Conservation (phyloP, 1,140 invertebrate species). For the Bombus consobrinus region DNA sequence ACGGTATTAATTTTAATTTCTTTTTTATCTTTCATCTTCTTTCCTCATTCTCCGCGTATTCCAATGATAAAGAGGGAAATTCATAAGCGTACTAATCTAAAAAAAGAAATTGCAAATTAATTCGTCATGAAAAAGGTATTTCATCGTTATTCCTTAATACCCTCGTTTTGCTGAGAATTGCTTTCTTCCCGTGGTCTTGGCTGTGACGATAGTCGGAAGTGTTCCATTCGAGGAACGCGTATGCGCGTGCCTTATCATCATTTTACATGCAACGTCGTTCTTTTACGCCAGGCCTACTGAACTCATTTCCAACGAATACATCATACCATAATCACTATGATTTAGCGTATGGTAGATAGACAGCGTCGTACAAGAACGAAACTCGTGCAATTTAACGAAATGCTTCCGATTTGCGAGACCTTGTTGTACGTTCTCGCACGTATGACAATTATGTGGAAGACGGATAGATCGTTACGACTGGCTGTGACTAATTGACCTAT, state of each 20-base stretch:
- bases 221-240: not conserved
- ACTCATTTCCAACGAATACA: slow-evolving; percentile 8
- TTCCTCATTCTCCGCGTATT: not conserved
- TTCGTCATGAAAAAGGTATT: not conserved
- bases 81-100: not conserved
- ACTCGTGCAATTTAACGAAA: not conserved
- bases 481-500: not conserved
- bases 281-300: not conserved
- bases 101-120: not conserved
- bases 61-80: no score
- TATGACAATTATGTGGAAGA: not conserved
- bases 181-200: not conserved
- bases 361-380: no score
- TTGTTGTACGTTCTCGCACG: not conserved
- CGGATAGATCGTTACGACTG: not conserved
- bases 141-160: not conserved
- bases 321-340: slow-evolving; percentile 1
- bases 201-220: slow-evolving; percentile 4
- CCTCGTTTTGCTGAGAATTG: not conserved
- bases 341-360: not conserved
- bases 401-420: not conserved
- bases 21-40: no score
- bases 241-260: slow-evolving; percentile 25
- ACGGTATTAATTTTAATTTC: no score
- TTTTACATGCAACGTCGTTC: not conserved